Base-by-base conservation (phyloP, 2,888 invertebrate species). In the Muscina levida region DNA sequence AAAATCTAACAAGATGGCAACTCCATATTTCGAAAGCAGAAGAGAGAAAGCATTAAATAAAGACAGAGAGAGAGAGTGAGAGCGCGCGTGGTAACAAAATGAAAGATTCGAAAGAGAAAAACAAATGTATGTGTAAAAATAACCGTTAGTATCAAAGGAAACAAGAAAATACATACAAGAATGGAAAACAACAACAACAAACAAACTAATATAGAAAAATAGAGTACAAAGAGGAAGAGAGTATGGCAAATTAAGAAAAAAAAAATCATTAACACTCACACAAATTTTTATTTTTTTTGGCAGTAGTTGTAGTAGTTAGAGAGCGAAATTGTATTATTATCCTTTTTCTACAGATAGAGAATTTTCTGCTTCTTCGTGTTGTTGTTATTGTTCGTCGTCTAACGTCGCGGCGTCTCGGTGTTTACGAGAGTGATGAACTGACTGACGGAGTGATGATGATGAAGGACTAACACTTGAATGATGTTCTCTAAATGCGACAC, bases 201-300 rank as follows among this genome's bases (percentile, higher is more conserved):
- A 10, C 8, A 51, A 51, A 59, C 4, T 11, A 53, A 10, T 2
- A 51, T 19, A 48, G 15, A 15, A 48, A 15, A 15, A 48, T 31
- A 8, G n/a, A n/a, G 4, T 31, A 31, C 31, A 31, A 31, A 5
- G n/a, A 19, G 10, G 4, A n/a, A 48, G 42, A 51, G 15, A 65
- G 22, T 19, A 65, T 22, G 46, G 22, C 39, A 67, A 24, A 68
- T 4, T 37, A 67, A 46, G 31, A 46, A 37, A 39, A 42, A 51
- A 67, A 66, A 68, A n/a, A n/a, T n/a, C n/a, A n/a, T n/a, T n/a
- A n/a, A 68, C 53, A 68, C 68, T 68, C 53, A 68, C 68, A 53
- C 68, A 53, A 67, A 17, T 68, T n/a, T n/a, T n/a, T n/a, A n/a
- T n/a, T n/a, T n/a, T 68, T 26, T 4, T 65, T 62, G 62, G 42